A percentile compares a stretch with the other conserved stretches of the same genome.
phyloP scores from a whole-genome alignment of 2,113 vertebrate species.

The Ictalurus furcatus region DNA sequence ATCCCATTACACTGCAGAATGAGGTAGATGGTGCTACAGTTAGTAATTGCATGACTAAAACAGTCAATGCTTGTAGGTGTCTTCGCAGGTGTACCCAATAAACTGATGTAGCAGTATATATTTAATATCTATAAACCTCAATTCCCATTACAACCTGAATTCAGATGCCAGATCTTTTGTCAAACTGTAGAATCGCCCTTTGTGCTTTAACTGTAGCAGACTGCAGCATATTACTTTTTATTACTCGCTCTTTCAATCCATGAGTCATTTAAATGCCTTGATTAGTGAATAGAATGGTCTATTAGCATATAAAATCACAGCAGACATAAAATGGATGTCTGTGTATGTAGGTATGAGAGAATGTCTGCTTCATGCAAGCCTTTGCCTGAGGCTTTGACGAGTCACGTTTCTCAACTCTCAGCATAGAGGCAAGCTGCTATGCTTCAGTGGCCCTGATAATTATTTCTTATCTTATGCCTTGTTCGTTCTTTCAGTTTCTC shows the following conservation, averaged over 20 bases:
- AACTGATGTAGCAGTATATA: neutral
- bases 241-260: neutral
- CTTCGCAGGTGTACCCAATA: neutral
- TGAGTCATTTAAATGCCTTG: slow-evolving; percentile 11
- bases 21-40: neutral
- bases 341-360: slow-evolving; percentile 24
- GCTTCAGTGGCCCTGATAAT: slow-evolving; percentile 45
- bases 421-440: slow-evolving; percentile 26
- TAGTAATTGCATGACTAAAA: neutral
- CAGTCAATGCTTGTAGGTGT: neutral
- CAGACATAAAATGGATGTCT: neutral
- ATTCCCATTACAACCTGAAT: slow-evolving; percentile 7
- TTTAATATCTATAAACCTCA: neutral
- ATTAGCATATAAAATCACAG: slow-evolving; percentile 26
- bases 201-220: neutral
- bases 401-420: slow-evolving; percentile 21
- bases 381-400: slow-evolving; percentile 28
- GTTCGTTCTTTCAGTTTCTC: slow-evolving; percentile 22
- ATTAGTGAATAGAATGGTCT: slow-evolving; percentile 31
- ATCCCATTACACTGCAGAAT: neutral
- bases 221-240: slow-evolving; percentile 23
- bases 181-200: neutral
- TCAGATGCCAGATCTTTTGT: neutral
- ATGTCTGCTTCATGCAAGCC: slow-evolving; percentile 15
- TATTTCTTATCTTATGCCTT: slow-evolving; percentile 43